Conservation (phyloP, 2,888 invertebrate species). For the Cephus runcator region DNA sequence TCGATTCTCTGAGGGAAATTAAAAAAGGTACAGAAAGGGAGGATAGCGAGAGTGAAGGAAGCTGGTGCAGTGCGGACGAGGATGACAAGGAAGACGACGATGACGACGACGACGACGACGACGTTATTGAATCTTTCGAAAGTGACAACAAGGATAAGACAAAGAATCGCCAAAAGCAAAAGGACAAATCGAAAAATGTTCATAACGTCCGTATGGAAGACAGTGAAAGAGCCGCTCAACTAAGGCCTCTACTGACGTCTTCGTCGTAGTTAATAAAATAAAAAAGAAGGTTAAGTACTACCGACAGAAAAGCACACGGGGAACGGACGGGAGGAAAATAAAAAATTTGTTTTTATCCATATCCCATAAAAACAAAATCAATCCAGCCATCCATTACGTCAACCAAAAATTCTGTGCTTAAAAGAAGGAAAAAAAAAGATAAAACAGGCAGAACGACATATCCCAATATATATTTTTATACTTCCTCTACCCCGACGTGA, state of each 20-base stretch:
- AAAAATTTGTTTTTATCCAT: background rate
- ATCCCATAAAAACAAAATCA: background rate
- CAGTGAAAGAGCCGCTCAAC: conserved; percentile 30
- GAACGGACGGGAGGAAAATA: background rate
- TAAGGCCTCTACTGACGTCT: conserved; percentile 50
- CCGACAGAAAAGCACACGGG: background rate
- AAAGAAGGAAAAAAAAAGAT: background rate
- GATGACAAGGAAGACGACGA: conserved; percentile 34
- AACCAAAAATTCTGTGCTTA: background rate
- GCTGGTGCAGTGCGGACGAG: conserved; percentile 55
- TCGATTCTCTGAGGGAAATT: background rate
- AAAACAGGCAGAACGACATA: conserved; percentile 44
- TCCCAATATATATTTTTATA: conserved; percentile 60
- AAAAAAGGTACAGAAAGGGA: conserved; percentile 17
- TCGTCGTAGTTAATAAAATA: conserved; percentile 31
- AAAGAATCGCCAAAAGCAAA: background rate
- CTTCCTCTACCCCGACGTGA: conserved; percentile 31
- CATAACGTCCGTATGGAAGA: background rate
- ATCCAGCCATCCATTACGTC: background rate
- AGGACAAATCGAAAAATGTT: background rate
- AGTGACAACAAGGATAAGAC: background rate
- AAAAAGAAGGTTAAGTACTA: background rate
- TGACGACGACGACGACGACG: conserved; percentile 31
- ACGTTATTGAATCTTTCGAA: background rate
- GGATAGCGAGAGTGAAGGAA: conserved; percentile 47